Percentiles rank a stretch among this genome's conserved stretches.
Conservation (phyloP, 2,888 invertebrate species). For the Nomada fabriciana region DNA sequence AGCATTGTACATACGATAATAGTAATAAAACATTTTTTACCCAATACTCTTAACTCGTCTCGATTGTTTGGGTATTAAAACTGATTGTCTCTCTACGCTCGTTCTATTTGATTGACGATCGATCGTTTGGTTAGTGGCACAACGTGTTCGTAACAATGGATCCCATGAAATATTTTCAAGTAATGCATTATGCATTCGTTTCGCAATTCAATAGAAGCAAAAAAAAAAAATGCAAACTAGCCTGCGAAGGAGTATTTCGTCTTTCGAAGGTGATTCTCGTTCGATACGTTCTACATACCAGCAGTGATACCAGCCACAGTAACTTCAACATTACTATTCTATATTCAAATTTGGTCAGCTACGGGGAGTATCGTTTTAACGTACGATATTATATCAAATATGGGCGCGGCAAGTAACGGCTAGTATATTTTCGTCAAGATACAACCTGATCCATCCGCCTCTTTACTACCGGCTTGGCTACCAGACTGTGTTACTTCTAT, state of each 20-base stretch:
- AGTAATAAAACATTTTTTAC: no score
- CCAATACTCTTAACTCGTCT: no score
- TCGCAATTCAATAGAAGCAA: constrained; percentile 55
- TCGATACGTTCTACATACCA: constrained; percentile 34
- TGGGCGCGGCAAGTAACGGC: constrained; percentile 16
- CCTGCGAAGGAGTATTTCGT: constrained; percentile 35
- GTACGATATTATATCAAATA: constrained; percentile 24
- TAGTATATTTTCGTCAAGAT: not conserved
- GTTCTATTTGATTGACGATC: constrained; percentile 2
- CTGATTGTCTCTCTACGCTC: no score
- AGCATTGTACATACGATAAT: no score
- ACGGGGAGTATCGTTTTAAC: constrained; percentile 40
- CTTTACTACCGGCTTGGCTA: not conserved
- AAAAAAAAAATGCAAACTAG: constrained; percentile 52
- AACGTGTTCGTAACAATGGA: constrained; percentile 44
- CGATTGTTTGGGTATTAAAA: no score
- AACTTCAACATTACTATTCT: constrained; percentile 55
- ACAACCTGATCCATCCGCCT: not conserved
- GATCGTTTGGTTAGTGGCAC: constrained; percentile 19
- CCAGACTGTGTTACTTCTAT: no score
- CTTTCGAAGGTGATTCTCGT: constrained; percentile 48
- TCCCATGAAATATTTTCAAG: constrained; percentile 55
- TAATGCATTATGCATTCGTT: constrained; percentile 66
- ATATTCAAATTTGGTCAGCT: constrained; percentile 60
- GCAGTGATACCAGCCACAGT: constrained; percentile 49